Evolutionary conservation across 2,888 invertebrate genomes (phyloP), one percentile per base, ranked within the genome.

Genomic region (Dysmachus trigonus): DNA sequence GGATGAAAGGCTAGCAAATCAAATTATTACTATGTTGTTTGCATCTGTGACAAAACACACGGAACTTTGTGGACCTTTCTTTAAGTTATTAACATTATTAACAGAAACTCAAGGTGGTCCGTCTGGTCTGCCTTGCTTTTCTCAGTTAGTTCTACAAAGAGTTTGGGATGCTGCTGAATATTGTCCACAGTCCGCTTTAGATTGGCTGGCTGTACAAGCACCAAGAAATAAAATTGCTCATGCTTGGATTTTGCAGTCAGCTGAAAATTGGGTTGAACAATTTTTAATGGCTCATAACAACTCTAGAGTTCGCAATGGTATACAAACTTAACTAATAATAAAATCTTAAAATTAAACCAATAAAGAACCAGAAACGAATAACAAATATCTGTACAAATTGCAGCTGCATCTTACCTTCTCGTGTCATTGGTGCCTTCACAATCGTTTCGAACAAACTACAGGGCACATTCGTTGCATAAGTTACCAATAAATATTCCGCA

Each of bases 161-260:
- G 96, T 98, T 88, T 98, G 98, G 97, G 97, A 97, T 91, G 96
- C 95, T 0, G 97, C 97, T 0, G 97, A 98, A 90, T 96, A 96
- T 89, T 97, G 97, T 88, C 98, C 98, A 2, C 97, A 97, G 91
- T 96, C 97, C 8, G 97, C 98, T 77, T 93, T 98, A 4, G 98
- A 98, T 91, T 98, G 98, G 98, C 93, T 98, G 86, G 96, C 97
- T 6, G 91, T 96, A 87, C 96, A 96, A 93, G 95, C 95, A 1
- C 96, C 97, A 0, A 94, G 98, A 87, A 98, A 98, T 92, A 96
- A 98, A 91, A 94, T 97, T 79, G 97, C 97, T 0, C 98, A 98
- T 92, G 95, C 96, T 76, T 98, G 97, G 97, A 97, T 98, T 15
- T 93, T 98, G n/a, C 96, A 96, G 89, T 96, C 96, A n/a, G 95